Base-by-base conservation (phyloP, 2,888 invertebrate genomes). In the Cyclophora punctaria region DNA sequence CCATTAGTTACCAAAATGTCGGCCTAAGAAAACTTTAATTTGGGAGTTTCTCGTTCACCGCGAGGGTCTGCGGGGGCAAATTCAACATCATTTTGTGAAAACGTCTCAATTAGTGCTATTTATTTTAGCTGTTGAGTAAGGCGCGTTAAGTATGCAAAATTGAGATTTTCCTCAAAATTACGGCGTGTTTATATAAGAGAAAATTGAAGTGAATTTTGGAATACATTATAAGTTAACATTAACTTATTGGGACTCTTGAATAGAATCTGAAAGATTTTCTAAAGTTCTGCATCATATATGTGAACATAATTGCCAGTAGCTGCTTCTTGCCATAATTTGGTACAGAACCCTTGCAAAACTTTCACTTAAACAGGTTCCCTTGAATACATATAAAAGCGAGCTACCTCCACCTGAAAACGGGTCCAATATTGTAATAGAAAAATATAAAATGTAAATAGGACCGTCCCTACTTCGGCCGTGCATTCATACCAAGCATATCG, bases 91-190 rank as follows among this genome's bases (percentile, higher is more conserved):
- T 66, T 20, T 66, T 66, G 64, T 66, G 62, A 55, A 62, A 63
- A 60, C 60, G 53, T 64, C 66, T 71, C 62, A 70, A 73, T 74
- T 73, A 69, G 59, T 59, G 50, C 50, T 66, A 64, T 71, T 73
- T 66, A 62, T 60, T 62, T 65, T 63, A 58, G 52, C 46, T 44
- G 55, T 59, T 64, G 58, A 47, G 44, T 54, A 50, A 48, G 55
- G 57, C 56, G 56, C 51, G 57, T 53, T 60, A 49, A 51, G 48
- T 53, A 48, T 34, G 41, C 49, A 37, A 37, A 37, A 37, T 37
- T 48, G 41, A 7, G 47, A 41, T 51, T 57, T 54, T 55, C 44
- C 44, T 46, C 53, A 37, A 5, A 20, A 20, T 20, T 20, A 20
- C 20, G 20, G 20, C 20, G 20, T 20, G 20, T 20, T 20, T 20